Conservation (phyloP, 2,113 vertebrate genomes). For the Cyprinodon variegatus region DNA sequence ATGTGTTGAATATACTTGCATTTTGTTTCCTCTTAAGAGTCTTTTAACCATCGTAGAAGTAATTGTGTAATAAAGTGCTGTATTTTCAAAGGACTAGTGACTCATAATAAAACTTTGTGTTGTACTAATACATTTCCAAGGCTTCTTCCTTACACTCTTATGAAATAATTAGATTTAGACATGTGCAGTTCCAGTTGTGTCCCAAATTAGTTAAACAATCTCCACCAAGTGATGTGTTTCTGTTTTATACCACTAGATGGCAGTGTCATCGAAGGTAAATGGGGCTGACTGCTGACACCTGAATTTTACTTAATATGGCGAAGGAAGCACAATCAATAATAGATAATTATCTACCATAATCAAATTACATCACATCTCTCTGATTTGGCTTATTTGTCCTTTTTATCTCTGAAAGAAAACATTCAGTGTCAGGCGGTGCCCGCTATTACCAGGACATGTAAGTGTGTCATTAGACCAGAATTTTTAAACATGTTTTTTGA, state of each 20-base stretch:
- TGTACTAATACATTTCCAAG: background rate
- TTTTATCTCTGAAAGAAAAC: background rate
- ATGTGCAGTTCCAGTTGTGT: background rate
- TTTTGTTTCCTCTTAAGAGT: no score
- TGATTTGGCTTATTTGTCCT: background rate
- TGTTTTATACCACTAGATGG: constrained; percentile 50
- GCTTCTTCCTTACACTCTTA: background rate
- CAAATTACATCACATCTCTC: no score
- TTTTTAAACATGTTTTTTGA: no score
- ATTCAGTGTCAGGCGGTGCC: no score
- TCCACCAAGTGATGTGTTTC: background rate
- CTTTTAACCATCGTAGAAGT: no score
- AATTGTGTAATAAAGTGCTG: no score
- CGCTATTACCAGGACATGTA: no score
- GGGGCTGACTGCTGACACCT: background rate
- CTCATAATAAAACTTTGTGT: background rate
- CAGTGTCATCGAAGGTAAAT: background rate
- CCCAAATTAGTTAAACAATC: background rate
- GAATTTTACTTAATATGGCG: background rate
- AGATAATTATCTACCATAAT: background rate
- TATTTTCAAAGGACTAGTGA: background rate
- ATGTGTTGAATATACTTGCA: no score
- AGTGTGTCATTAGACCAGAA: no score
- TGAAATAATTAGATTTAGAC: background rate
- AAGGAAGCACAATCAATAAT: background rate